A percentile compares a stretch with the other conserved stretches of the same genome.
These are phyloP conservation scores for Sebastes diaconus DNA, from an alignment of 2,797 vertebrate species.

Conservation along the genomic window DNA sequence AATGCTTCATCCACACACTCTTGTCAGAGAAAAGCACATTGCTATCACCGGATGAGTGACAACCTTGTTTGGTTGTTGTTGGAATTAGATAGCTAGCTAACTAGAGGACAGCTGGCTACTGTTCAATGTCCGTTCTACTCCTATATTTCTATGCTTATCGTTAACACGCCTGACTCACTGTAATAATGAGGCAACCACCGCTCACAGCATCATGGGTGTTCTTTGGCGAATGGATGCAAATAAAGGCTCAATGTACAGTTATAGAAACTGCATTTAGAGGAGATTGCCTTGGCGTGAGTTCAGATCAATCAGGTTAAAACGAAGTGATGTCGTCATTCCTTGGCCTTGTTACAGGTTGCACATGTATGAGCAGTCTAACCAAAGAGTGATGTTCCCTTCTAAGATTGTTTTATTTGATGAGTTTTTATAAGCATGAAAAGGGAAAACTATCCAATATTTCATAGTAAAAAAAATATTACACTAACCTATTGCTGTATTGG, in stretches of 20 bases:
- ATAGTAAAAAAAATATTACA: background rate
- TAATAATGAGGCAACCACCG: slow-evolving; percentile 3
- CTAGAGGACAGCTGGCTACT: no score
- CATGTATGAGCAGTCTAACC: background rate
- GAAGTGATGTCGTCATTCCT: background rate
- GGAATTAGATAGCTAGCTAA: no score
- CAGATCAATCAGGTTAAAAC: background rate
- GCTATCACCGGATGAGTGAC: no score
- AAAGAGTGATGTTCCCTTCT: background rate
- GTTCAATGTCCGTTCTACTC: no score
- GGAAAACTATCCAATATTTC: background rate
- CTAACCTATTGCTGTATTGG: background rate
- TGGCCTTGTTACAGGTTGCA: background rate
- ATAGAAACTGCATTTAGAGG: background rate
- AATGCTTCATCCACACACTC: no score
- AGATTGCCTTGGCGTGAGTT: background rate
- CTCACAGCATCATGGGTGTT: background rate
- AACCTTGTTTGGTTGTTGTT: no score
- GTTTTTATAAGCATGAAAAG: background rate
- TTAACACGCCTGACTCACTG: slow-evolving; percentile 26
- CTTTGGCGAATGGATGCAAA: slow-evolving; percentile 5
- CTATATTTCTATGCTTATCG: background rate
- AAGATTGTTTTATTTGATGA: background rate
- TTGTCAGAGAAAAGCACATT: no score
- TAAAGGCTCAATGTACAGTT: background rate